Evolutionary conservation across 1,140 invertebrate species (phyloP).

Genomic region (Drosophila lini): DNA sequence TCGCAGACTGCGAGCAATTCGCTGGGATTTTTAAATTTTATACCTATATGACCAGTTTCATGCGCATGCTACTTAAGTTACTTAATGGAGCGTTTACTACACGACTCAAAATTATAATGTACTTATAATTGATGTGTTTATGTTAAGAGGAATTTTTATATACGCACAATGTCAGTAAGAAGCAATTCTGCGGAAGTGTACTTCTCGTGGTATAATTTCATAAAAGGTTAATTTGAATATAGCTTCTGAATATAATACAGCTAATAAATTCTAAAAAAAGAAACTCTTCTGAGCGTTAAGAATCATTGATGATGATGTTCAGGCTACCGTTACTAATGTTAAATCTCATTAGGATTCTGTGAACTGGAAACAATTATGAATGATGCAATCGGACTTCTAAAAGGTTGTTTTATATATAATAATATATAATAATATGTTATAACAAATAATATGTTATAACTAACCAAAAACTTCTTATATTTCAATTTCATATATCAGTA

Average conservation of each 20-base stretch:
- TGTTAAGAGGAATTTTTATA: conserved; percentile 33
- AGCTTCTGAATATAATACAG: neutral
- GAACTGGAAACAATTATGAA: conserved; percentile 2
- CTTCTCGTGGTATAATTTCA: neutral
- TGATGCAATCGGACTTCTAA: neutral
- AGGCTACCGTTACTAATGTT: conserved; percentile 1
- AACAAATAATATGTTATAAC: neutral
- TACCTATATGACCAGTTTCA: conserved; percentile 29
- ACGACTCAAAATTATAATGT: conserved; percentile 34
- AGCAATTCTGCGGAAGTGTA: conserved; percentile 26
- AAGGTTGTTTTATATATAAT: neutral
- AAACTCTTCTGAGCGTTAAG: neutral
- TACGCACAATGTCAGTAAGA: conserved; percentile 39
- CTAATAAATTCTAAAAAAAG: neutral
- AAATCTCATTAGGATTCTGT: conserved; percentile 8
- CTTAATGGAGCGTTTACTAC: conserved; percentile 69
- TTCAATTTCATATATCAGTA: neutral
- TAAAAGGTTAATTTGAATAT: neutral
- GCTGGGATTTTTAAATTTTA: conserved; percentile 16
- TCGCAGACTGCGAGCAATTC: conserved; percentile 20
- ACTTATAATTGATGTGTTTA: conserved; percentile 40
- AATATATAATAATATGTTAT: neutral
- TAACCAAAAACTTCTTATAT: neutral
- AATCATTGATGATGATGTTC: neutral
- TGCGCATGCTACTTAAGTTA: conserved; percentile 45